phyloP scores from a whole-genome alignment of 2,888 invertebrate species.

The Agriotes lineatus region DNA sequence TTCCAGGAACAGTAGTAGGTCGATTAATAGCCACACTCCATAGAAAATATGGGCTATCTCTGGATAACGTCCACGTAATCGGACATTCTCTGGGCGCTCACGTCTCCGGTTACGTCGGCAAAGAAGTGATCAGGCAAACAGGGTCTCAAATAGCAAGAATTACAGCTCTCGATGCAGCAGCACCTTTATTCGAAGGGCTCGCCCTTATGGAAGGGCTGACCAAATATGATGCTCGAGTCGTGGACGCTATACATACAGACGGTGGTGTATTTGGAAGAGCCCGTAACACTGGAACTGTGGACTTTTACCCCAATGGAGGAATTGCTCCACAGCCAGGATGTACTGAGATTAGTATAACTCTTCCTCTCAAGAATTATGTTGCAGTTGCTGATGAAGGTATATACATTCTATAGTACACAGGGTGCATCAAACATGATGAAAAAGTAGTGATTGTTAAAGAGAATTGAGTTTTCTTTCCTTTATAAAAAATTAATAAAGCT shows the following conservation, averaged over 20 bases:
- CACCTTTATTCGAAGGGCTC: conserved; percentile 65
- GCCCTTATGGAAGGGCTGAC: conserved; percentile 66
- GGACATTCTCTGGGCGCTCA: conserved; percentile 62
- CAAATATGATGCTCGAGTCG: conserved; percentile 70
- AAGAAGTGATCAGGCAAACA: conserved; percentile 49
- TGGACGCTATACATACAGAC: conserved; percentile 74
- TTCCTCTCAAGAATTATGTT: not conserved
- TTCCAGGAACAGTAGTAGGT: conserved; percentile 52
- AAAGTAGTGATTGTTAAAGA: too few relatives aligned
- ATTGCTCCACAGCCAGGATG: conserved; percentile 68
- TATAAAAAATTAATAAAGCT: too few relatives aligned
- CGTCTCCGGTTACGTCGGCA: conserved; percentile 57
- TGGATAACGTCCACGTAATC: conserved; percentile 55
- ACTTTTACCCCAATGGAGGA: conserved; percentile 73
- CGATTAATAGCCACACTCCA: conserved; percentile 50
- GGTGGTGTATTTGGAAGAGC: conserved; percentile 69
- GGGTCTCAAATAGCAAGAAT: conserved; percentile 62
- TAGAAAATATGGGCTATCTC: conserved; percentile 28
- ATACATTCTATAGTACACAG: too few relatives aligned
- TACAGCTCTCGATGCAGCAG: conserved; percentile 69
- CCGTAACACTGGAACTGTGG: conserved; percentile 67
- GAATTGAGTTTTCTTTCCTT: too few relatives aligned
- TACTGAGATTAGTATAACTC: not conserved
- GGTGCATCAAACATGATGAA: too few relatives aligned
- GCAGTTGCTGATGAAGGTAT: too few relatives aligned